Evolutionary conservation across 2,113 vertebrate genomes (phyloP), one percentile per base, ranked within the genome.

Genomic region (Formicarius rufipectus): DNA sequence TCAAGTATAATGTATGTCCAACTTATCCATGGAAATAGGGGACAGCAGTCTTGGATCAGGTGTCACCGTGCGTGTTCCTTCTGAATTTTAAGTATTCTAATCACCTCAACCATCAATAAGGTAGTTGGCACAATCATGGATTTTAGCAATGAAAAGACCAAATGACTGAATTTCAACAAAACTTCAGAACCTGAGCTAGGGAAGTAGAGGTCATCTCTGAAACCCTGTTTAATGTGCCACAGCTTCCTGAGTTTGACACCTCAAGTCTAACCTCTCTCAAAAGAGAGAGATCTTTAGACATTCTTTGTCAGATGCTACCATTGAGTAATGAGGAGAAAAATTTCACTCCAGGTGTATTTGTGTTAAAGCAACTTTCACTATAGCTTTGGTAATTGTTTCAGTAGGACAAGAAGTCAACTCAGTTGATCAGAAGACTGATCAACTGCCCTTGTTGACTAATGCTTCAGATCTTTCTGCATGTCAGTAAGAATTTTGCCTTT

Each of bases 21-120:
- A 4, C 1, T 47, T 64, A 59, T 0, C 1, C 0, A 1, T 5
- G 8, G 62, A 78, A 91, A 35, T 53, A 25, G 1, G 19, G 64
- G 53, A 62, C 40, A 75, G 18, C 33, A 67, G 49, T 76, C 3
- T 42, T 62, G 7, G 35, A 64, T 76, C 14, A 52, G 19, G 24
- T 92, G 85, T 73, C 63, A 68, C 75, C 53, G 71, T 66, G 31
- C 18, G 10, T 22, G 44, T 79, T 53, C 10, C 50, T 50, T 52
- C 39, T 42, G 33, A 68, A 20, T 68, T 69, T 52, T 71, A 52
- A 37, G 27, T 63, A 24, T 50, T 88, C 3, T 60, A 31, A 49
- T 80, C 24, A 40, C n/a, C 9, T 75, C 72, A 33, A 31, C 20
- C 9, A 17, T 67, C 71, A 19, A 31, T 58, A 60, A 45, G 21